Conservation (phyloP, 2,797 vertebrate species). For the Lacerta bilineata region DNA sequence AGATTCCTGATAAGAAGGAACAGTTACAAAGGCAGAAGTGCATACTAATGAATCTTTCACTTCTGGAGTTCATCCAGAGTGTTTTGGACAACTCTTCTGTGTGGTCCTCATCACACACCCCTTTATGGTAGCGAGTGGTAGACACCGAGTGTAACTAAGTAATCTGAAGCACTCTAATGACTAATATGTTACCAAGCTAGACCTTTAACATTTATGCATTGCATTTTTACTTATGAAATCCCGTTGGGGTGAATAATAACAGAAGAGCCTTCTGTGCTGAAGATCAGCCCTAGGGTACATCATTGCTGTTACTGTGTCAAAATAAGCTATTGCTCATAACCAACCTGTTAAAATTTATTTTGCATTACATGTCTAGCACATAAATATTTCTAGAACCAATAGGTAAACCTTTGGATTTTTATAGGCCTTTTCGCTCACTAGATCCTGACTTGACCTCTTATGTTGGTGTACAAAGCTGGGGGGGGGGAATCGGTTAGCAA, state of each 20-base stretch:
- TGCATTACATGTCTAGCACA: not conserved
- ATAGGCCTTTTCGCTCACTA: not conserved
- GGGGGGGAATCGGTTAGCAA: not conserved
- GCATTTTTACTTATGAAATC: not conserved
- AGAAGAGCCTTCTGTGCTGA: not conserved
- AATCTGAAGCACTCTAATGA: not conserved
- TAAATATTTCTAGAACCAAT: not conserved
- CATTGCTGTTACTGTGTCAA: not conserved
- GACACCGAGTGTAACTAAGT: not conserved
- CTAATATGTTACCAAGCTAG: not conserved
- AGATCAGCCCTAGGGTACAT: not conserved
- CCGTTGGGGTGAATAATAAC: not conserved
- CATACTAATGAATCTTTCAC: constrained; percentile 13
- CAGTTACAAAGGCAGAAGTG: constrained; percentile 18
- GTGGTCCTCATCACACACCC: not conserved
- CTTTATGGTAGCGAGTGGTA: not conserved
- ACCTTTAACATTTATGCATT: not conserved
- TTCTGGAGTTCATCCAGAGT: constrained; percentile 8
- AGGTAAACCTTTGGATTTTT: not conserved
- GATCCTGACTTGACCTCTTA: constrained; percentile 9
- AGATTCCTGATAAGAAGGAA: constrained; percentile 19
- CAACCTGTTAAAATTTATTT: not conserved
- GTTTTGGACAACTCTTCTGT: not conserved
- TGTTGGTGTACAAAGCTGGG: not conserved
- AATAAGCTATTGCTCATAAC: not conserved